These are phyloP conservation scores for human DNA, from an alignment of 2,113 vertebrate genomes.

Conservation along the genomic window GRCh38 chr9:91325001-91325500, in stretches of 20 bases:
- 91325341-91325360: conserved; percentile 96
- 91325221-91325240: background rate
- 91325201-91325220: background rate
- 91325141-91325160: background rate
- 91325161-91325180: background rate
- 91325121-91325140: background rate
- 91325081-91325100: background rate
- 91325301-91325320: conserved; percentile 86
- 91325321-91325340: conserved; percentile 93
- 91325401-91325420: conserved; percentile 89
- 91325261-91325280: background rate
- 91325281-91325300: background rate
- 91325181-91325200: background rate
- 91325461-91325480: background rate
- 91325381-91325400: conserved; percentile 96
- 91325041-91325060: background rate
- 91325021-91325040: background rate
- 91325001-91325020: background rate
- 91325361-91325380: conserved; percentile 97
- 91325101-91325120: background rate
- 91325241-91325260: background rate
- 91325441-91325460: conserved; percentile 45
- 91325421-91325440: conserved; percentile 52
- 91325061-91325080: background rate
- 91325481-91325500: background rate